These are phyloP conservation scores for Lethrus apterus DNA, from an alignment of 1,140 invertebrate genomes.

Conservation along the genomic window DNA sequence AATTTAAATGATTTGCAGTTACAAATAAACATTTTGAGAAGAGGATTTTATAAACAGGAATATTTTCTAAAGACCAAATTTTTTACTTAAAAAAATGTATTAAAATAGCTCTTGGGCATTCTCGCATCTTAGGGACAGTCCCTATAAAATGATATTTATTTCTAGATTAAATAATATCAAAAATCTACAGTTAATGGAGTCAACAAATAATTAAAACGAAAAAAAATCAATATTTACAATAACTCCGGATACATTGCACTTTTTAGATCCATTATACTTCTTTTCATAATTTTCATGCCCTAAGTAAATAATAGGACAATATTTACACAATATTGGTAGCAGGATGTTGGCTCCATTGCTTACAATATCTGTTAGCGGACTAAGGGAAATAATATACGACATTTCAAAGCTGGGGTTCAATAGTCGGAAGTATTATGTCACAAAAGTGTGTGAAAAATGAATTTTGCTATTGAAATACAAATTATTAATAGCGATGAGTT, in stretches of 20 bases:
- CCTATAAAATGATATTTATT: too few species aligned
- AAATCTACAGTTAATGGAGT: too few species aligned
- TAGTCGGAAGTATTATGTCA: slow-evolving; percentile 16
- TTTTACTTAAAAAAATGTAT: too few species aligned
- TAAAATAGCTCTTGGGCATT: too few species aligned
- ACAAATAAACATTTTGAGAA: too few species aligned
- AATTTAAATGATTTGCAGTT: too few species aligned
- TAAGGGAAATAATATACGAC: slow-evolving; percentile 5
- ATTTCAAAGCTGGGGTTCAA: slow-evolving; percentile 12
- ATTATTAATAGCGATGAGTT: slow-evolving; percentile 13
- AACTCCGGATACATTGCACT: slow-evolving; percentile 12
- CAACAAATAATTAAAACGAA: too few species aligned
- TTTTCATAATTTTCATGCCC: slow-evolving; percentile 16
- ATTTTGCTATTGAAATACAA: slow-evolving; percentile 14
- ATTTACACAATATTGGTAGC: slow-evolving; percentile 15
- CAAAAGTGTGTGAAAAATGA: slow-evolving; percentile 17
- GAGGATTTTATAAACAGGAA: too few species aligned
- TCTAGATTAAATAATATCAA: too few species aligned
- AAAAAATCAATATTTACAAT: slow-evolving; percentile 14
- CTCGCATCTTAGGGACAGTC: too few species aligned
- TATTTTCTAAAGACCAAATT: too few species aligned
- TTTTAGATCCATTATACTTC: slow-evolving; percentile 10
- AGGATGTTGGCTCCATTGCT: slow-evolving; percentile 15
- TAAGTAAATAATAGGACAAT: slow-evolving; percentile 15
- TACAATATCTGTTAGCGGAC: slow-evolving; percentile 8